Evolutionary conservation across 2,888 invertebrate genomes (phyloP).

Genomic region (Rutpela maculata): DNA sequence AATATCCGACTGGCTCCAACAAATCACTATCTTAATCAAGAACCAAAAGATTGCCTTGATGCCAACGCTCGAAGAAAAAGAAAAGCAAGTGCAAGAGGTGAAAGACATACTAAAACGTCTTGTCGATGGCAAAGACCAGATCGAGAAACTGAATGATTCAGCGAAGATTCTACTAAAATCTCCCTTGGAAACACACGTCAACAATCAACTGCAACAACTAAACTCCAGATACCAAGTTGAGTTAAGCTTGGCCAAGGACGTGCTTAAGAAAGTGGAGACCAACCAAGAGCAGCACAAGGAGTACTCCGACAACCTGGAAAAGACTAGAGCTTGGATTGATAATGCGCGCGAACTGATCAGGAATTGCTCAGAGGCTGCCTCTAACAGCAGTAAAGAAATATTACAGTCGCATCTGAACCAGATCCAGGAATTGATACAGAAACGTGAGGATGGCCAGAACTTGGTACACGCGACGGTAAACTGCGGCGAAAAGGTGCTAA

Average conservation of each 20-base stretch:
- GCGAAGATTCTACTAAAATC: slow-evolving; percentile 86
- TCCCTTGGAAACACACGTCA: slow-evolving; percentile 90
- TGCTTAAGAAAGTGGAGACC: slow-evolving; percentile 91
- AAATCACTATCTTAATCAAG: slow-evolving; percentile 92
- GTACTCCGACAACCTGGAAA: slow-evolving; percentile 85
- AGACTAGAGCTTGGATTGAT: slow-evolving; percentile 90
- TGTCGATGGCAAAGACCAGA: slow-evolving; percentile 86
- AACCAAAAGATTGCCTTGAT: slow-evolving; percentile 90
- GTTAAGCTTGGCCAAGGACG: slow-evolving; percentile 91
- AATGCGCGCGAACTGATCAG: slow-evolving; percentile 89
- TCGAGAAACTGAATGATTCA: slow-evolving; percentile 88
- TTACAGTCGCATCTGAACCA: slow-evolving; percentile 87
- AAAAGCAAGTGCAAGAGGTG: slow-evolving; percentile 89
- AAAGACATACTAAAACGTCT: slow-evolving; percentile 85
- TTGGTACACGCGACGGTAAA: slow-evolving; percentile 91
- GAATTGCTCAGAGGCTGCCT: slow-evolving; percentile 86
- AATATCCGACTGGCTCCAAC: slow-evolving; percentile 93
- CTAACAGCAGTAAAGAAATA: slow-evolving; percentile 87
- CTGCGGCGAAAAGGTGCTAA: slow-evolving; percentile 91
- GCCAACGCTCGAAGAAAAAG: slow-evolving; percentile 88
- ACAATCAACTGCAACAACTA: slow-evolving; percentile 89
- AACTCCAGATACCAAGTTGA: slow-evolving; percentile 93
- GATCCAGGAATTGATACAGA: slow-evolving; percentile 86
- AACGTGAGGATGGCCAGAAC: slow-evolving; percentile 91
- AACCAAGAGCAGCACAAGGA: slow-evolving; percentile 90